These are phyloP conservation scores for Trachelus troglodyta DNA, from an alignment of 2,888 invertebrate genomes.

Conservation along the genomic window DNA sequence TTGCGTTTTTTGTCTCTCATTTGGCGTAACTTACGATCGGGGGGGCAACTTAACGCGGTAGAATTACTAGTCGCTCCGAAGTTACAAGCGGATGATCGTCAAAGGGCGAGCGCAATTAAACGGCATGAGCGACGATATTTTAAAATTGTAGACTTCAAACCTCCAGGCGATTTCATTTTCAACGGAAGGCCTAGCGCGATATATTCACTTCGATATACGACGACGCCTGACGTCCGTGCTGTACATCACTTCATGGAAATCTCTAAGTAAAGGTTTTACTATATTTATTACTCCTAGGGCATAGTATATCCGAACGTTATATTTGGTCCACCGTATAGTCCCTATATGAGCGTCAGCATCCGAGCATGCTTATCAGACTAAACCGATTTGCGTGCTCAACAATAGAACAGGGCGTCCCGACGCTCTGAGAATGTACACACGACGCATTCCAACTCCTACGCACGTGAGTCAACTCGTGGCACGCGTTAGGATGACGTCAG, in stretches of 20 bases:
- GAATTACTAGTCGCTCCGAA: conserved; percentile 37
- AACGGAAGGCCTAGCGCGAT: conserved; percentile 36
- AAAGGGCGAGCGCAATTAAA: conserved; percentile 43
- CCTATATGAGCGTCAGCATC: background rate
- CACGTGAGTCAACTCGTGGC: conserved; percentile 58
- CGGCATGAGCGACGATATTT: conserved; percentile 12
- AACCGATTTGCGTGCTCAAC: background rate
- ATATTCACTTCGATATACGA: conserved; percentile 41
- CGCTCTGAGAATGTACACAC: conserved; percentile 36
- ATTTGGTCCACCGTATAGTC: background rate
- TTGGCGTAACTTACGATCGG: background rate
- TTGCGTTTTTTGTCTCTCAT: background rate
- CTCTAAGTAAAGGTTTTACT: background rate
- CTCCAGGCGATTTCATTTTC: conserved; percentile 27
- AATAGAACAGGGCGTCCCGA: conserved; percentile 13
- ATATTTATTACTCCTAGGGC: background rate
- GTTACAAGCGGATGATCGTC: conserved; percentile 31
- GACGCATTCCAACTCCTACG: conserved; percentile 56
- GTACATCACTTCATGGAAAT: background rate
- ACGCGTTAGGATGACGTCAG: conserved; percentile 31
- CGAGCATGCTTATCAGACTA: background rate
- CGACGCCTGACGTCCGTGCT: background rate
- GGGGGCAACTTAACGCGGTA: conserved; percentile 29
- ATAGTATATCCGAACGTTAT: background rate
- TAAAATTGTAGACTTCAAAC: background rate